Percentiles rank a stretch among this genome's conserved stretches.
Evolutionary conservation across 2,797 vertebrate species (phyloP).

Genomic region (Oreonectes daqikongensis): DNA sequence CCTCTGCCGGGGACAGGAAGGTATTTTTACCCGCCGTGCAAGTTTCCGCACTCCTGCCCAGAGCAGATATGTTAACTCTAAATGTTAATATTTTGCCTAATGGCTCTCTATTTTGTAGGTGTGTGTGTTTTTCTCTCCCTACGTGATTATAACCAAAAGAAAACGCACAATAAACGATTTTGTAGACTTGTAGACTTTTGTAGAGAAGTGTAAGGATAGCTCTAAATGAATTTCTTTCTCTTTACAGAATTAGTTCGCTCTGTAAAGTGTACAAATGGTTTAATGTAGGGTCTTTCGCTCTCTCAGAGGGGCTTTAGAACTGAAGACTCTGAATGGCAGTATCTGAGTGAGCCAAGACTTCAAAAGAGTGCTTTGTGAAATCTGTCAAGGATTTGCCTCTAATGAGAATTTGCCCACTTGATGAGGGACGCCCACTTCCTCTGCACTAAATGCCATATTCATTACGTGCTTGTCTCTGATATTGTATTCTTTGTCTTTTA

Average conservation of each 20-base stretch:
- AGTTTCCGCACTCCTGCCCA: slow-evolving; percentile 54
- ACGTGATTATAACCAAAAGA: slow-evolving; percentile 43
- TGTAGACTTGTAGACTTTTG: background rate
- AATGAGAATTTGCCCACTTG: slow-evolving; percentile 65
- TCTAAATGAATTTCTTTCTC: slow-evolving; percentile 28
- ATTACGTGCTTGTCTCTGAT: slow-evolving; percentile 66
- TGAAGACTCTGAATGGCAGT: slow-evolving; percentile 56
- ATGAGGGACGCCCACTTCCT: slow-evolving; percentile 65
- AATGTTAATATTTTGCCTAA: slow-evolving; percentile 62
- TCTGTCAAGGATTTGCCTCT: slow-evolving; percentile 62
- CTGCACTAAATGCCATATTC: slow-evolving; percentile 67
- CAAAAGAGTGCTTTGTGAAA: slow-evolving; percentile 64
- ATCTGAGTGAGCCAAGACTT: slow-evolving; percentile 61
- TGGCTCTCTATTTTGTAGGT: slow-evolving; percentile 54
- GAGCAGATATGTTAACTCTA: slow-evolving; percentile 49
- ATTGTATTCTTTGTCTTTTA: slow-evolving; percentile 56
- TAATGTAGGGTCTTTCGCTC: slow-evolving; percentile 35
- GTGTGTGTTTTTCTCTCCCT: background rate
- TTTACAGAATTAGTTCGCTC: slow-evolving; percentile 30
- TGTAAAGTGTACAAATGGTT: slow-evolving; percentile 46
- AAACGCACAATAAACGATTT: slow-evolving; percentile 23
- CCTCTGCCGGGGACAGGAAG: slow-evolving; percentile 62
- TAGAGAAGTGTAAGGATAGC: background rate
- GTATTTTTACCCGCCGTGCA: slow-evolving; percentile 61
- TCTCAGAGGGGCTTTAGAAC: slow-evolving; percentile 46